Base-by-base conservation (phyloP, 2,797 vertebrate genomes). In the Oreochromis mossambicus region DNA sequence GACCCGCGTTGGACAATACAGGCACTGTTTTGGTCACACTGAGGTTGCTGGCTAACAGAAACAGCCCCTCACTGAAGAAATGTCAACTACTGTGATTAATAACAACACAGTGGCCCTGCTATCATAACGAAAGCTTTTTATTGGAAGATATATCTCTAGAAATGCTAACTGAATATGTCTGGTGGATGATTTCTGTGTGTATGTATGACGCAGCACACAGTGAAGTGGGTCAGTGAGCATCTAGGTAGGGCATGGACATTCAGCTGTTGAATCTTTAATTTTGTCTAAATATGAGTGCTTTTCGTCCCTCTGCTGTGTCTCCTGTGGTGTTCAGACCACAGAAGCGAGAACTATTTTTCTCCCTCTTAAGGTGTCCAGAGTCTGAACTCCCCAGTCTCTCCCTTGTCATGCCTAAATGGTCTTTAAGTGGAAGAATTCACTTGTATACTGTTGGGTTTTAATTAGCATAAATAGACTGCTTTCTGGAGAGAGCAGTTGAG, bases 191-290 rank as follows among this genome's bases (percentile, higher is more conserved):
- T 32, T 84, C 4, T 9, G 10, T 61, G 66, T 83, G 17, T 75
- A 80, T 61, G 48, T 50, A 32, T 88, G 89, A 91, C 68, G 3
- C 80, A 90, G 82, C 84, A 81, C 77, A 75, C 80, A 8, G 86
- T 61, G 88, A 96, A 92, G 15, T 93, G 92, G 93, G 94, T 95
- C 94, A 93, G 81, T 91, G 88, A 94, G 86, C 84, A 89, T 92
- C 78, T 84, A 90, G 92, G 91, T 82, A 84, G 84, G 77, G 41
- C 78, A 76, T 0, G 3, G 12, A 83, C 26, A 48, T 85, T 82
- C 29, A 86, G 76, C 86, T 90, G 83, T 81, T 95, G 73, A 90
- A 94, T 95, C 79, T 94, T 95, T 94, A n/a, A 95, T 94, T 92
- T 81, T 6, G 19, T 83, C 87, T 89, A 90, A 92, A 92, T 90